phyloP scores from a whole-genome alignment of 2,888 invertebrate species.

The Pandemis corylana region DNA sequence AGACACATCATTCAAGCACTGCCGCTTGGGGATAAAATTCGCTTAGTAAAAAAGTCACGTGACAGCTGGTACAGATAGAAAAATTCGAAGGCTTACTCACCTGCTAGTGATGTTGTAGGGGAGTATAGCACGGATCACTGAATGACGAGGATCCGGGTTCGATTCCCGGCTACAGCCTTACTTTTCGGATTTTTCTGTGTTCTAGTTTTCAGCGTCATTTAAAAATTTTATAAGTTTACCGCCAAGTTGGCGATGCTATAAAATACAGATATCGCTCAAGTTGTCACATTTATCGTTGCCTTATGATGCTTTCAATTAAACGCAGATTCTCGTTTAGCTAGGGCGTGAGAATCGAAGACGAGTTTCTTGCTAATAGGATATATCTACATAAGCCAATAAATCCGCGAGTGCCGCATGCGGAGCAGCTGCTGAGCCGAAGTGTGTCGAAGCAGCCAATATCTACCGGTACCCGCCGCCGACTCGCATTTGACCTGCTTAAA shows the following conservation, averaged over 20 bases:
- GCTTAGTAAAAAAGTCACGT: too few species aligned
- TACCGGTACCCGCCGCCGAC: slow-evolving; percentile 46
- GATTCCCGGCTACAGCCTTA: too few species aligned
- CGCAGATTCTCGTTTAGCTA: slow-evolving; percentile 1
- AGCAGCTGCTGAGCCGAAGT: slow-evolving; percentile 66
- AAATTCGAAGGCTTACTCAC: too few species aligned
- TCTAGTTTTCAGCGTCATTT: too few species aligned
- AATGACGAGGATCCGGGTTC: too few species aligned
- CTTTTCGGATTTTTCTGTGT: too few species aligned
- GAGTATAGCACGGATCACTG: too few species aligned
- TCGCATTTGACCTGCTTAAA: slow-evolving; percentile 66
- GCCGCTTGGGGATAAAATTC: too few species aligned
- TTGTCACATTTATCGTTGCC: slow-evolving; percentile 6
- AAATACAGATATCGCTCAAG: slow-evolving; percentile 4
- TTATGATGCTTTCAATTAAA: slow-evolving; percentile 5
- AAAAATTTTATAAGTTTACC: background rate
- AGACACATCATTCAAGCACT: too few species aligned
- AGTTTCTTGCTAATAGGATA: slow-evolving; percentile 39
- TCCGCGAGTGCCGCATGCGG: slow-evolving; percentile 57
- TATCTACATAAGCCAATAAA: slow-evolving; percentile 49
- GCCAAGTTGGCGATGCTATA: background rate
- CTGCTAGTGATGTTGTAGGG: too few species aligned
- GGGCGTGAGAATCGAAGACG: slow-evolving; percentile 26
- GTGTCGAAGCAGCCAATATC: slow-evolving; percentile 45
- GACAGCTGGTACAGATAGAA: too few species aligned